Percentiles rank a stretch among this genome's conserved stretches.
phyloP scores from a whole-genome alignment of 2,888 invertebrate species.

The Chaetogeoica ovagalla region DNA sequence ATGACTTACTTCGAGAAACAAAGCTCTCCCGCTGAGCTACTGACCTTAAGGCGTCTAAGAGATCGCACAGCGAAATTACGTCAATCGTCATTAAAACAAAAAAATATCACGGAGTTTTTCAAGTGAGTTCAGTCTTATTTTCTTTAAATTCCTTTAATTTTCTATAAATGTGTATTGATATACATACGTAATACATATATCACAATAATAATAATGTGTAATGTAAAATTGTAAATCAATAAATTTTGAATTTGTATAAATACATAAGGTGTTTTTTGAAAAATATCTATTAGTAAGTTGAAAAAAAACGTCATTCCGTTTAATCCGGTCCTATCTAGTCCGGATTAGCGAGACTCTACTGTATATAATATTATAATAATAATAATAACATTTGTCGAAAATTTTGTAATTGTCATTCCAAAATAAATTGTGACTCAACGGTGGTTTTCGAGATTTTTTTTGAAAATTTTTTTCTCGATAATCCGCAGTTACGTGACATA shows the following conservation, averaged over 20 bases:
- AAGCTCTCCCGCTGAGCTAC: conserved; percentile 46
- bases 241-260: not conserved
- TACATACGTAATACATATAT: not conserved
- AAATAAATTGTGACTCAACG: no score
- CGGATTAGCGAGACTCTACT: conserved; percentile 6
- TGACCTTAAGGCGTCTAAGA: conserved; percentile 49
- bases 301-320: conserved; percentile 14
- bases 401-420: no score
- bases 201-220: not conserved
- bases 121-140: not conserved
- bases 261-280: conserved; percentile 11
- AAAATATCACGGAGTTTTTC: conserved; percentile 37
- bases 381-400: no score
- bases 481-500: no score
- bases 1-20: conserved; percentile 52
- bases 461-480: no score
- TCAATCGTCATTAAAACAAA: conserved; percentile 47
- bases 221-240: conserved; percentile 4
- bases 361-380: no score
- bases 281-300: conserved; percentile 17
- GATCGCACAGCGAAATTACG: conserved; percentile 41
- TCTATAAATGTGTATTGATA: not conserved
- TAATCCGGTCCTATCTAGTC: conserved; percentile 27
- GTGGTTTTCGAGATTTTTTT: no score
- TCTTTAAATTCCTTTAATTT: not conserved